Conservation (phyloP, 2,888 invertebrate species). For the Diachrysia chrysitis region DNA sequence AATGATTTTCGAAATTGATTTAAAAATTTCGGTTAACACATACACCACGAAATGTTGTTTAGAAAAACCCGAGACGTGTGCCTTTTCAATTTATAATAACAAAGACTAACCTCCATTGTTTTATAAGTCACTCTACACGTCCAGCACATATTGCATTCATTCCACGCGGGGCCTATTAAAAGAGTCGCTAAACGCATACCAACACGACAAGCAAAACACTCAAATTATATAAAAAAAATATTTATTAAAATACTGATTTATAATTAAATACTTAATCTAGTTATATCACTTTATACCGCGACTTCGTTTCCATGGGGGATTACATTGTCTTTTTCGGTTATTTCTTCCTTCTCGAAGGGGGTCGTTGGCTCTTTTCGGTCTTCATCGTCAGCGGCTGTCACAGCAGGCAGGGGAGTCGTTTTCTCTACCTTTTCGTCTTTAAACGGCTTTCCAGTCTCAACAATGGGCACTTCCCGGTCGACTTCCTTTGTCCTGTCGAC, state of each 20-base stretch:
- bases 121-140: conserved; percentile 58
- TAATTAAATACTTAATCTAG: conserved; percentile 80
- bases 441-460: conserved; percentile 72
- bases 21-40: neutral
- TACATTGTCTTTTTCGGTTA: conserved; percentile 77
- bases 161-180: conserved; percentile 61
- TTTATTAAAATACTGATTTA: conserved; percentile 86
- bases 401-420: conserved; percentile 17
- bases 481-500: conserved; percentile 61
- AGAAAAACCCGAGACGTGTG: neutral
- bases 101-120: conserved; percentile 72
- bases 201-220: conserved; percentile 73
- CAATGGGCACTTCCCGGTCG: conserved; percentile 78
- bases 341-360: conserved; percentile 70
- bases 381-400: conserved; percentile 60
- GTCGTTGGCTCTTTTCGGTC: conserved; percentile 78
- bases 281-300: conserved; percentile 81
- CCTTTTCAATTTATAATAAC: conserved; percentile 22
- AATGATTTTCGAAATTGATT: neutral
- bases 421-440: conserved; percentile 38
- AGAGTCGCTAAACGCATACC: conserved; percentile 66
- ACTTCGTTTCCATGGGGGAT: conserved; percentile 81
- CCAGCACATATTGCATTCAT: conserved; percentile 70
- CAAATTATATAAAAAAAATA: conserved; percentile 72
- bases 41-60: neutral